Conservation (phyloP, 2,888 invertebrate genomes). For the Alloscopus bannaensis region DNA sequence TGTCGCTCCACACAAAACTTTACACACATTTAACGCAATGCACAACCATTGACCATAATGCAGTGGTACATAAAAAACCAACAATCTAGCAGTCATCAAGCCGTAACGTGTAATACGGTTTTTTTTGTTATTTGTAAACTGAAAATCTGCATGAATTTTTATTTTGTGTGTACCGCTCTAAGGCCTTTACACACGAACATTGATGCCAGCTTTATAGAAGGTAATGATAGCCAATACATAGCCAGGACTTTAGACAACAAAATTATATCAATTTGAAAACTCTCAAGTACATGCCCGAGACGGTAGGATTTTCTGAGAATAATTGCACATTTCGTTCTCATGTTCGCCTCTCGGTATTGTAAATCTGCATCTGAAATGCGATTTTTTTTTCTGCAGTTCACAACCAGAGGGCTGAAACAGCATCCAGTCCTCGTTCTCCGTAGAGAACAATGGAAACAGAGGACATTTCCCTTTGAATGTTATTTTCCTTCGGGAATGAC, state of each 20-base stretch:
- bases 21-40: background rate
- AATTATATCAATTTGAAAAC: background rate
- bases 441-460: background rate
- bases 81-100: background rate
- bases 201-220: background rate
- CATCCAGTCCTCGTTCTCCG: background rate
- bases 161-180: no score
- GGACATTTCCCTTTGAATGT: background rate
- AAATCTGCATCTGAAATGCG: background rate
- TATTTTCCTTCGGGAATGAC: no score
- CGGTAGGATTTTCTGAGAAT: no score
- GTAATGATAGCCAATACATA: constrained; percentile 24
- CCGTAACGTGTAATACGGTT: background rate
- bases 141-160: constrained; percentile 7
- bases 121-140: constrained; percentile 5
- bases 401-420: background rate
- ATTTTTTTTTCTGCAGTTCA: constrained; percentile 8
- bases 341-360: no score
- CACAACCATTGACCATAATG: background rate
- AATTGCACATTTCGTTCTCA: constrained; percentile 10
- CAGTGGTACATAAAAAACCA: background rate
- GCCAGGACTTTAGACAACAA: constrained; percentile 2
- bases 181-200: constrained; percentile 1
- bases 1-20: constrained; percentile 11
- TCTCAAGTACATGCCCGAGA: background rate